These are phyloP conservation scores for Volucella bombylans DNA, from an alignment of 2,888 invertebrate species.

Conservation along the genomic window DNA sequence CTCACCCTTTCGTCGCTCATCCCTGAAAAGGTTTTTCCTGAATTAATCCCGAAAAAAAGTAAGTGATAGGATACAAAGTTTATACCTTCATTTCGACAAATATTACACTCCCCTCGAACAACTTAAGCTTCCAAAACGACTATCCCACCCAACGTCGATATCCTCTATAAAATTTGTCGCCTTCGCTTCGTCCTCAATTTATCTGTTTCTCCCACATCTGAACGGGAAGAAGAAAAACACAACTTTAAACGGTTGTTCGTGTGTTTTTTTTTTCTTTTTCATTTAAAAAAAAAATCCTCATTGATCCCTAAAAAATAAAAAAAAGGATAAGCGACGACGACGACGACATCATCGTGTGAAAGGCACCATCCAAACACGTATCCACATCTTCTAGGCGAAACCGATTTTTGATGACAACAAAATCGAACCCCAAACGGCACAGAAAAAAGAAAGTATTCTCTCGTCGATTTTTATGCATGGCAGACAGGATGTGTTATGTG, in stretches of 20 bases:
- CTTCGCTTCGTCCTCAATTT: background rate
- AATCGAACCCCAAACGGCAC: conserved; percentile 6
- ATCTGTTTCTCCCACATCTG: too few relatives aligned
- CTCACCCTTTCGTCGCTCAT: too few relatives aligned
- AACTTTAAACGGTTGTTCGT: conserved; percentile 63
- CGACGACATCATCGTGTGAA: background rate
- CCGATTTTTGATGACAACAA: conserved; percentile 57
- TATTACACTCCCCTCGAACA: background rate
- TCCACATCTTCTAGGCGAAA: conserved; percentile 29
- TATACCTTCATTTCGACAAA: too few relatives aligned
- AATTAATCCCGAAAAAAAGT: background rate
- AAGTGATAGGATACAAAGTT: too few relatives aligned
- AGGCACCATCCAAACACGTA: too few relatives aligned
- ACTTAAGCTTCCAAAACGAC: conserved; percentile 1
- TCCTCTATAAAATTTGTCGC: background rate
- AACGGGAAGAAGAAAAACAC: conserved; percentile 6
- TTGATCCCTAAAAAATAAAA: conserved; percentile 35
- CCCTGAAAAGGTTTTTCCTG: conserved; percentile 5
- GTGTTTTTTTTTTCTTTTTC: background rate
- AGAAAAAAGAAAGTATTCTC: conserved; percentile 28
- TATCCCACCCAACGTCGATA: background rate
- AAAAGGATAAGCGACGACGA: background rate
- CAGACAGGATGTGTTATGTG: conserved; percentile 41
- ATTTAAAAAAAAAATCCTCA: conserved; percentile 48
- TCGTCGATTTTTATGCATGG: conserved; percentile 42